These are phyloP conservation scores for Tympanuchus pallidicinctus DNA, from an alignment of 2,113 vertebrate species.

Conservation along the genomic window DNA sequence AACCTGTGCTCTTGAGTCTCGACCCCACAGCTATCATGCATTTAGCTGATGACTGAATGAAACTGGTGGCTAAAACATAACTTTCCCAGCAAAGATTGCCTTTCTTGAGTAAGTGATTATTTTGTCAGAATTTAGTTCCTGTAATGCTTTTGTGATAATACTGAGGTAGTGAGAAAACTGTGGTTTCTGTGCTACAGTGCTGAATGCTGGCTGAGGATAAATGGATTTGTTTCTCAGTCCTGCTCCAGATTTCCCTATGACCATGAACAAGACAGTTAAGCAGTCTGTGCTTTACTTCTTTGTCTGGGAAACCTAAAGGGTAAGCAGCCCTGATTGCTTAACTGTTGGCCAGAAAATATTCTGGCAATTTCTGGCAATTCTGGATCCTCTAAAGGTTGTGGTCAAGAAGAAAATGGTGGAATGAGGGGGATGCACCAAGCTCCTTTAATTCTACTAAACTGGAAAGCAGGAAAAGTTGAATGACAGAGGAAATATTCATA, in stretches of 20 bases:
- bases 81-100: neutral
- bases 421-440: neutral
- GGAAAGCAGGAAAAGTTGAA: neutral
- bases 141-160: neutral
- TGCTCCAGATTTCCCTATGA: neutral
- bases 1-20: neutral
- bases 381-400: neutral
- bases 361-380: neutral
- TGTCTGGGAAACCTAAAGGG: neutral
- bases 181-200: neutral
- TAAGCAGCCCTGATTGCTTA: accelerated
- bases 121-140: constrained; percentile 7
- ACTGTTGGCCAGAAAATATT: neutral
- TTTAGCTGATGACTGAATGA: neutral
- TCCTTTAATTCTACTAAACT: neutral
- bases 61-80: neutral
- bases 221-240: neutral
- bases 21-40: neutral
- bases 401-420: neutral
- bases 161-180: neutral
- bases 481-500: neutral
- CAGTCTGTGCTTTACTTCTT: neutral
- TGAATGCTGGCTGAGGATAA: neutral
- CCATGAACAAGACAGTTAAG: neutral
- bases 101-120: neutral